These are phyloP conservation scores for Nyctibius bracteatus DNA, from an alignment of 2,113 vertebrate species.

Conservation along the genomic window DNA sequence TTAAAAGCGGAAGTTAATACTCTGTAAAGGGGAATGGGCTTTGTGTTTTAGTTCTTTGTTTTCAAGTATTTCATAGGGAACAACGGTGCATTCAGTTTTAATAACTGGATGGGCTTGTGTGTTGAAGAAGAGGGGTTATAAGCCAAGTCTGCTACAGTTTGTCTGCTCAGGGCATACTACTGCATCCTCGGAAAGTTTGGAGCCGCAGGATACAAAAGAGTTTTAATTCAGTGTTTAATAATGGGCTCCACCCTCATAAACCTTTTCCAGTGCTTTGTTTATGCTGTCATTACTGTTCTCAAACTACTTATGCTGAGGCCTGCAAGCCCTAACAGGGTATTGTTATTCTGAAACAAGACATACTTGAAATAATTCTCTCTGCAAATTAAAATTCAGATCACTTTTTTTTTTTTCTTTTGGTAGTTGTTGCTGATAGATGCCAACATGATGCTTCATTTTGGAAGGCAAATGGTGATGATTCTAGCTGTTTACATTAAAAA, in stretches of 20 bases:
- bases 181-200: constrained; percentile 19
- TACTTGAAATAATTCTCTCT: constrained; percentile 23
- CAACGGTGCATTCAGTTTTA: constrained; percentile 32
- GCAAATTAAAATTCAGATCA: not conserved
- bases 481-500: constrained; percentile 1
- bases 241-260: constrained; percentile 30
- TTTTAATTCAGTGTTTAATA: not conserved
- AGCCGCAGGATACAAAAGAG: constrained; percentile 25
- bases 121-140: not conserved
- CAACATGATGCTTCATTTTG: not conserved
- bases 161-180: not conserved
- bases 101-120: constrained; percentile 25
- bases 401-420: not conserved
- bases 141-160: not conserved
- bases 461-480: not conserved
- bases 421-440: constrained; percentile 5
- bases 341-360: constrained; percentile 31
- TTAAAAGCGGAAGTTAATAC: constrained; percentile 34
- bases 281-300: not conserved
- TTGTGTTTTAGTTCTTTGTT: constrained; percentile 31
- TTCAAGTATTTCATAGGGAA: constrained; percentile 4
- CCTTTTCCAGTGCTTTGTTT: constrained; percentile 22
- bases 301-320: constrained; percentile 8
- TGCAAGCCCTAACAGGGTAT: constrained; percentile 25
- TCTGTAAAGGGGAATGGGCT: not conserved